Base-by-base conservation (phyloP, 2,888 invertebrate genomes). In the Cacoxenus indagator region DNA sequence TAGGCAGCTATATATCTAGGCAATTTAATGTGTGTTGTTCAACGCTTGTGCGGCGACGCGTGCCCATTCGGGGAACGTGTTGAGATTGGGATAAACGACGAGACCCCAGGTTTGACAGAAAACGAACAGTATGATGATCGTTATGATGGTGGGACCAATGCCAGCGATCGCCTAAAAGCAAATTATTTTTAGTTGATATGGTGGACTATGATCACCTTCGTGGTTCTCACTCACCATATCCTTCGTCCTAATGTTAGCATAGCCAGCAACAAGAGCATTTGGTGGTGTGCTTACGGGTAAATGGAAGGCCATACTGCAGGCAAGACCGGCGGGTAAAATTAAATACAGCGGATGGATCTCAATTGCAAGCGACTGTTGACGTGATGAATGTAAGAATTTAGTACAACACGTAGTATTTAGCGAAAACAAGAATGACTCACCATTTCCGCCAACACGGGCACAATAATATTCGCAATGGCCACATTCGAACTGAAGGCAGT, bases 281-380 rank as follows among this genome's bases (percentile, higher is more conserved):
- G 97, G 97, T 1, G 97, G 97, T 0, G 97, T 97, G 61, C 96
- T 97, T 14, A 97, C 97, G 0, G 97, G 97, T 87, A 98, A 90
- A 90, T 96, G 96, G 91, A 97, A 95, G 8, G 95, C 96, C 90
- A 96, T 96, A 66, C 96, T 96, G 86, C 96, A 96, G 24, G 95
- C 94, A 26, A 97, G 89, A 0, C 96, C 92, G 0, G 96, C 95
- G 0, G 97, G 96, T 78, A 97, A 90, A 93, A 97, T 96, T 86
- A 97, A 90, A 88, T 94, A 95, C 69, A 98, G 89, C 0, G 97
- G 97, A 89, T 97, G 95, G 67, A 95, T 90, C 77, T 90, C 87
- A 67, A 95, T 90, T 0, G 91, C 91, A 14, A 92, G 88, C 0
- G 64, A 45, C 37, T 62, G 43, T 57, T 62, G 46, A 1, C 14